A percentile compares a stretch with the other conserved stretches of the same genome.
These are phyloP conservation scores for Parauchenoglanis ngamensis DNA, from an alignment of 2,797 vertebrate species.

Conservation along the genomic window DNA sequence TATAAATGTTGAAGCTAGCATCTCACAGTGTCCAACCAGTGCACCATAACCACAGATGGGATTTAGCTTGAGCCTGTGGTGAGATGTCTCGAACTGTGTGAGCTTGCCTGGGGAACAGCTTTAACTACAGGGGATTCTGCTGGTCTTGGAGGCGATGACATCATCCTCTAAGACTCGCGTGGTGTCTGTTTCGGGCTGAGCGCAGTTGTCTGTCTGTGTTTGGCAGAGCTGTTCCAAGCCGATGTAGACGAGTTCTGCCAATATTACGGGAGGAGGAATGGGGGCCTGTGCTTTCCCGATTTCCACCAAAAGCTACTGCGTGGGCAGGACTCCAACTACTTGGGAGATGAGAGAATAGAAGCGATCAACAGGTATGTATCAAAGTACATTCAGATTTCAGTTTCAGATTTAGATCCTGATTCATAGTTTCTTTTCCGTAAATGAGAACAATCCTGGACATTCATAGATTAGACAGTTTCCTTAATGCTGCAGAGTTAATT, in stretches of 20 bases:
- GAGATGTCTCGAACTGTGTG: conserved; percentile 48
- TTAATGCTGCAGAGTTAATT: neutral
- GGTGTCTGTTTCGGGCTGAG: conserved; percentile 50
- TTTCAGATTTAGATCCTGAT: neutral
- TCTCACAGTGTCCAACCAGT: conserved; percentile 17
- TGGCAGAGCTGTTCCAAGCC: conserved; percentile 93
- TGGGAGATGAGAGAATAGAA: conserved; percentile 93
- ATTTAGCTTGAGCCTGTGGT: conserved; percentile 46
- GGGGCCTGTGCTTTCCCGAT: conserved; percentile 94
- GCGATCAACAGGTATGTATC: conserved; percentile 92
- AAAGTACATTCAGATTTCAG: neutral
- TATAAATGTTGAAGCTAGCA: conserved; percentile 28
- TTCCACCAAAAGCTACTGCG: conserved; percentile 93
- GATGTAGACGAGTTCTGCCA: conserved; percentile 98
- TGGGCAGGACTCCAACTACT: conserved; percentile 93
- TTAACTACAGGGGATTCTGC: conserved; percentile 49
- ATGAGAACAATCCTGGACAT: neutral
- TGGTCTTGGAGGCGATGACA: conserved; percentile 53
- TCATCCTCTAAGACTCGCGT: conserved; percentile 51
- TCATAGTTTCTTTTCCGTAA: neutral
- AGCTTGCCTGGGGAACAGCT: conserved; percentile 55
- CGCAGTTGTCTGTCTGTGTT: conserved; percentile 51
- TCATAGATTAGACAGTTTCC: neutral
- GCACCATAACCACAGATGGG: conserved; percentile 47
- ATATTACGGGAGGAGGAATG: conserved; percentile 89